phyloP scores from a whole-genome alignment of 2,113 vertebrate genomes.

The Cottus gobio region DNA sequence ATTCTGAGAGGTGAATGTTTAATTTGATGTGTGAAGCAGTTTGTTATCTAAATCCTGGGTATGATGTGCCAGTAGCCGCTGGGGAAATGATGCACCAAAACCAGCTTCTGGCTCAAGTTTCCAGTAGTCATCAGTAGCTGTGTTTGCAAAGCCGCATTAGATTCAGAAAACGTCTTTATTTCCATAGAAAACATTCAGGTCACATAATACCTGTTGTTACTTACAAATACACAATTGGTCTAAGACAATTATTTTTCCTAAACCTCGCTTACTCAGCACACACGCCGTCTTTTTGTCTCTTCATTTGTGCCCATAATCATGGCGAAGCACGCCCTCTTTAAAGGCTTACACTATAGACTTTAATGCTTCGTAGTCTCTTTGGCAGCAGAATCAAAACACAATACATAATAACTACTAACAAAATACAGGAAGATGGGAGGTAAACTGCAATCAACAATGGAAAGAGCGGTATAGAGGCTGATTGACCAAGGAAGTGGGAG shows the following conservation, averaged over 20 bases:
- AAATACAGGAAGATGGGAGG: slow-evolving; percentile 37
- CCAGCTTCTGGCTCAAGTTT: not conserved
- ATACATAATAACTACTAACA: slow-evolving; percentile 43
- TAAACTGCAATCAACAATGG: slow-evolving; percentile 57
- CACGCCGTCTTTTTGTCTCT: not conserved
- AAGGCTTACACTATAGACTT: slow-evolving; percentile 39
- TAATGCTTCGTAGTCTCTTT: slow-evolving; percentile 44
- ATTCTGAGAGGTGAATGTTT: not conserved
- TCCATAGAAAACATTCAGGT: slow-evolving; percentile 32
- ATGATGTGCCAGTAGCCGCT: not conserved
- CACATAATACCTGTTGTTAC: slow-evolving; percentile 34
- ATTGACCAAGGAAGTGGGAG: slow-evolving; percentile 16
- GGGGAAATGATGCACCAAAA: slow-evolving; percentile 2
- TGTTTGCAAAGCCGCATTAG: slow-evolving; percentile 25
- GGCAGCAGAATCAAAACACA: slow-evolving; percentile 51
- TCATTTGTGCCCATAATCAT: slow-evolving; percentile 42
- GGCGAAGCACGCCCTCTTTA: slow-evolving; percentile 31
- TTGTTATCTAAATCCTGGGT: not conserved
- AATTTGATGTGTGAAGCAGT: not conserved
- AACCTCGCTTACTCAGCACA: slow-evolving; percentile 8
- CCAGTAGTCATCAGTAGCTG: slow-evolving; percentile 4
- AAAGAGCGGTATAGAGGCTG: slow-evolving; percentile 38
- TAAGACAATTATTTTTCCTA: slow-evolving; percentile 20
- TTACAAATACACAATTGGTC: slow-evolving; percentile 4
- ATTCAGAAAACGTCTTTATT: slow-evolving; percentile 27